Evolutionary conservation across 2,797 vertebrate genomes (phyloP).

Genomic region (Coreius guichenoti): DNA sequence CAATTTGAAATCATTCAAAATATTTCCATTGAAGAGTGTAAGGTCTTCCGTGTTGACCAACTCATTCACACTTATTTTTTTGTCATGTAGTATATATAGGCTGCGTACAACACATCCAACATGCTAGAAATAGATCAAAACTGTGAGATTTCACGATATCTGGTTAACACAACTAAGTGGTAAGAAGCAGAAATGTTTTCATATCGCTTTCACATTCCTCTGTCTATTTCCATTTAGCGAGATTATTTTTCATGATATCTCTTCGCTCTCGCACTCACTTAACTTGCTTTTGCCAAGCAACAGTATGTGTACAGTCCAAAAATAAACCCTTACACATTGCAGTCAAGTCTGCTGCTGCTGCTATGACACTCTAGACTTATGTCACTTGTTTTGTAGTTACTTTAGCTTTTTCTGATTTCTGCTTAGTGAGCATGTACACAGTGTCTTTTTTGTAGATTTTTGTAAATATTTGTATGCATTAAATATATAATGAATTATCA

Average conservation of each 20-base stretch:
- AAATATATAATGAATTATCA: neutral
- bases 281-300: slow-evolving; percentile 65
- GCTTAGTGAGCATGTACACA: neutral
- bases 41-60: neutral
- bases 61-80: neutral
- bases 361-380: slow-evolving; percentile 61
- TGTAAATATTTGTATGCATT: neutral
- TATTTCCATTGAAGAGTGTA: neutral
- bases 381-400: slow-evolving; percentile 34
- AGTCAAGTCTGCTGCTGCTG: slow-evolving; percentile 58
- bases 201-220: slow-evolving; percentile 51
- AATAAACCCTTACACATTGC: slow-evolving; percentile 69
- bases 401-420: neutral
- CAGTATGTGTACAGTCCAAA: slow-evolving; percentile 66
- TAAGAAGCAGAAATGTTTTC: slow-evolving; percentile 46
- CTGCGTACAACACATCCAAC: neutral
- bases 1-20: neutral
- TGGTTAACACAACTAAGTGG: slow-evolving; percentile 17
- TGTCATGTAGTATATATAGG: neutral
- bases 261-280: slow-evolving; percentile 46
- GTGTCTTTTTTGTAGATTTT: neutral
- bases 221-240: slow-evolving; percentile 30
- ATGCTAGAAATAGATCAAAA: slow-evolving; percentile 28
- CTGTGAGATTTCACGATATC: slow-evolving; percentile 28
- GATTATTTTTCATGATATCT: slow-evolving; percentile 56